Percentiles rank a stretch among this genome's conserved stretches.
phyloP scores from a whole-genome alignment of 2,113 vertebrate genomes.

The Dipodomys stephensi region DNA sequence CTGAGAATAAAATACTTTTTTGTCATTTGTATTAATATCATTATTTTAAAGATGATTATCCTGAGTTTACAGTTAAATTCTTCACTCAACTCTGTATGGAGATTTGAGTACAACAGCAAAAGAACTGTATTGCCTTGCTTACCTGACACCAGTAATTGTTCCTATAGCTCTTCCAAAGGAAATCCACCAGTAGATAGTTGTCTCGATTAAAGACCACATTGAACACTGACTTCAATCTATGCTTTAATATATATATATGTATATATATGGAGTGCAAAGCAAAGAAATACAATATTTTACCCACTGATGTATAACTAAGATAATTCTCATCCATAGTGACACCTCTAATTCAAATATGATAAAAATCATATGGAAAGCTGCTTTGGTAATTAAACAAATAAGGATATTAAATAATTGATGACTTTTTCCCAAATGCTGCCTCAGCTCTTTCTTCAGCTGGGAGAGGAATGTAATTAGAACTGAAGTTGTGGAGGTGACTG shows the following conservation, averaged over 20 bases:
- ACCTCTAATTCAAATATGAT: not conserved
- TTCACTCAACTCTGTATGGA: not conserved
- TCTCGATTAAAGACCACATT: not conserved
- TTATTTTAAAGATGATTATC: slow-evolving; percentile 4
- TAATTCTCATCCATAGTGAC: not conserved
- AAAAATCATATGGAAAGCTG: not conserved
- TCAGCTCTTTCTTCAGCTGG: not conserved
- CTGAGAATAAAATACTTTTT: not conserved
- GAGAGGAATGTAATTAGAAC: not conserved
- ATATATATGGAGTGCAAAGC: not conserved
- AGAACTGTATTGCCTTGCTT: not conserved
- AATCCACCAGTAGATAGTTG: not conserved
- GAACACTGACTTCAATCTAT: not conserved
- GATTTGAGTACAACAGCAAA: not conserved
- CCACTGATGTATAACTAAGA: not conserved
- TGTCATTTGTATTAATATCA: not conserved
- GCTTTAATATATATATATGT: too few relatives aligned
- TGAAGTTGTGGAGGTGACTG: not conserved
- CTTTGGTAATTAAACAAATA: not conserved
- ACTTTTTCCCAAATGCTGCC: not conserved
- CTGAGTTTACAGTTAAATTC: not conserved
- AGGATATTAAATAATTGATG: not conserved
- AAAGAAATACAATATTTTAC: not conserved
- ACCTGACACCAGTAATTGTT: not conserved
- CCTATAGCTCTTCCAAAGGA: not conserved